A percentile compares a stretch with the other conserved stretches of the same genome.
phyloP scores from a whole-genome alignment of 1,140 invertebrate genomes.

The Drosophila ananassae region DNA sequence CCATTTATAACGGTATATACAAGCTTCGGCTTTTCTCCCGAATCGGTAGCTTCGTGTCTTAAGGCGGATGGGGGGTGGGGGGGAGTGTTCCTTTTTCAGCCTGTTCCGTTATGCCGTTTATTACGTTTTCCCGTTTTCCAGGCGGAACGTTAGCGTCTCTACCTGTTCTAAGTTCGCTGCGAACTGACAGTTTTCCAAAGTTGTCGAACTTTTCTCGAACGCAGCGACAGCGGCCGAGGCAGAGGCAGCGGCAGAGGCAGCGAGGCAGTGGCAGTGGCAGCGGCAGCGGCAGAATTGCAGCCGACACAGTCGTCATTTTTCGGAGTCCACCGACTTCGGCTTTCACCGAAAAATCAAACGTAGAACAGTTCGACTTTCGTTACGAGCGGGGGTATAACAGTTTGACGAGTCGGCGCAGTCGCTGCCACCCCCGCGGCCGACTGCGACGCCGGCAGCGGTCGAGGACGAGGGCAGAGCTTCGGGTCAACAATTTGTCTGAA shows the following conservation, averaged over 20 bases:
- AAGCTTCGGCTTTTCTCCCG: not conserved
- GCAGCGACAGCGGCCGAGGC: slow-evolving; percentile 20
- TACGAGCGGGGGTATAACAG: not conserved
- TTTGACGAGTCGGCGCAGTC: slow-evolving; percentile 1
- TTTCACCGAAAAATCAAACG: not conserved
- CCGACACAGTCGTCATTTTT: slow-evolving; percentile 27
- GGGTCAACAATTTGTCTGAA: slow-evolving; percentile 9
- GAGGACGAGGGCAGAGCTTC: slow-evolving; percentile 2
- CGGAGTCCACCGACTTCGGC: slow-evolving; percentile 37
- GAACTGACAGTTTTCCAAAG: slow-evolving; percentile 84
- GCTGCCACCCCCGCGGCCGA: slow-evolving; percentile 2
- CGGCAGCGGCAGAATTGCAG: slow-evolving; percentile 57
- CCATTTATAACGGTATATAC: not conserved
- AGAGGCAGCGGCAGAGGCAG: slow-evolving; percentile 56
- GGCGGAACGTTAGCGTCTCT: slow-evolving; percentile 76
- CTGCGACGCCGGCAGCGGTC: not conserved
- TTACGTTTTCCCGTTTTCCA: slow-evolving; percentile 35
- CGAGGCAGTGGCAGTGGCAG: too few species aligned
- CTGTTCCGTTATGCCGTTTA: slow-evolving; percentile 9
- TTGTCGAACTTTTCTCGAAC: slow-evolving; percentile 82
- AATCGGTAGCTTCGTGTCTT: not conserved
- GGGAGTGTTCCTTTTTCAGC: slow-evolving; percentile 13
- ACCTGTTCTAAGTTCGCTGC: slow-evolving; percentile 84
- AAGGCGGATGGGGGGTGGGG: not conserved
- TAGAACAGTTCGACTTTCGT: slow-evolving; percentile 25